A percentile compares a stretch with the other conserved stretches of the same genome.
Conservation (phyloP, 2,113 vertebrate species). For the Mormyrus lacerda region DNA sequence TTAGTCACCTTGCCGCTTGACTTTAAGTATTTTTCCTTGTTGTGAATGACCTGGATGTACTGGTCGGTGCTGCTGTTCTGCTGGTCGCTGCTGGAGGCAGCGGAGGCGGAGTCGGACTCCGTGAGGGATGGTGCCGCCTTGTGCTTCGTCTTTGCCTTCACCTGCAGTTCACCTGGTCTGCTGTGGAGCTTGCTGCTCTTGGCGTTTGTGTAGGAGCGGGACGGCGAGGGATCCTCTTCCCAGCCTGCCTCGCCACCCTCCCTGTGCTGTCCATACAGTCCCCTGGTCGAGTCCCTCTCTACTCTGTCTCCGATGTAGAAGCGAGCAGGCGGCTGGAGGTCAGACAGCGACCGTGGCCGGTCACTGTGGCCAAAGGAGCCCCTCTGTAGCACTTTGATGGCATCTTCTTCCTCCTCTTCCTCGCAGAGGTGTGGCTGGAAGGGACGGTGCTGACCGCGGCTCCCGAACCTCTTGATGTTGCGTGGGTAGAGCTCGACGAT, state of each 20-base stretch:
- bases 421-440: constrained; percentile 67
- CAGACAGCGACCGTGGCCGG: constrained; percentile 63
- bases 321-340: constrained; percentile 61
- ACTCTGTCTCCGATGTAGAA: constrained; percentile 66
- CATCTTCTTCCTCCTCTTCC: constrained; percentile 67
- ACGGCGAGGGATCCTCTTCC: constrained; percentile 40
- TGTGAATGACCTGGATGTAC: constrained; percentile 77
- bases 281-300: constrained; percentile 47
- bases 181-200: constrained; percentile 44
- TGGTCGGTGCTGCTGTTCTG: constrained; percentile 80
- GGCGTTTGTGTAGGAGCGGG: constrained; percentile 48
- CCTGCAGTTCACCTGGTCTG: constrained; percentile 46
- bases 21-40: constrained; percentile 65
- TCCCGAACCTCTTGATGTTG: constrained; percentile 53
- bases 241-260: constrained; percentile 48
- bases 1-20: constrained; percentile 50
- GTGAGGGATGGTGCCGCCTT: constrained; percentile 64
- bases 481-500: constrained; percentile 68
- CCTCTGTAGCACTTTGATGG: constrained; percentile 42
- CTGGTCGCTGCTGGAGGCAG: constrained; percentile 83
- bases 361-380: constrained; percentile 40
- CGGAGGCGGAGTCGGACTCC: constrained; percentile 77
- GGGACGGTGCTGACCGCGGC: constrained; percentile 43
- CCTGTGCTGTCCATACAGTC: constrained; percentile 50
- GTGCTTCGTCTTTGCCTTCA: constrained; percentile 62